A percentile compares a stretch with the other conserved stretches of the same genome.
Conservation (phyloP, 2,797 vertebrate species). For the Carduelis carduelis region DNA sequence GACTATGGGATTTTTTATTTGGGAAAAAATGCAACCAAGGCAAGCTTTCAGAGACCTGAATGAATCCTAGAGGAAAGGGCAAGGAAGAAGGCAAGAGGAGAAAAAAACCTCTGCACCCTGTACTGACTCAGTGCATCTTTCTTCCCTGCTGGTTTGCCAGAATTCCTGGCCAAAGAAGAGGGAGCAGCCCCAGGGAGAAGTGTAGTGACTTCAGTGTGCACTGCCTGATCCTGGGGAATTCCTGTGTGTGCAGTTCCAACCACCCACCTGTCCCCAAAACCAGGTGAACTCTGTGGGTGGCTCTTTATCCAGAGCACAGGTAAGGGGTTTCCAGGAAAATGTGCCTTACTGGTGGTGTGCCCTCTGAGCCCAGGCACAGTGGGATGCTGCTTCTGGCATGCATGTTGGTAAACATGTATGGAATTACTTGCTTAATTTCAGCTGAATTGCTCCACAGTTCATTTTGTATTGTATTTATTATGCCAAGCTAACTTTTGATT, state of each 20-base stretch:
- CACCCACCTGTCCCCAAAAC: not conserved
- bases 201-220: not conserved
- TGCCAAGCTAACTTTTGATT: not conserved
- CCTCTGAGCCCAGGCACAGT: not conserved
- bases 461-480: not conserved
- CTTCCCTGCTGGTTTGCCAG: not conserved
- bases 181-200: not conserved
- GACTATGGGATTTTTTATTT: constrained; percentile 56
- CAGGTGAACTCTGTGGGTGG: not conserved
- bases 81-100: constrained; percentile 4
- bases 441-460: not conserved
- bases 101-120: not conserved
- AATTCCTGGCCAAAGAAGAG: not conserved
- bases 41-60: constrained; percentile 45
- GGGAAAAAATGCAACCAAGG: constrained; percentile 44
- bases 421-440: not conserved
- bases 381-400: not conserved
- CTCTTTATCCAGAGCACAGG: constrained; percentile 56
- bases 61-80: constrained; percentile 35
- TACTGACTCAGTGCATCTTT: not conserved
- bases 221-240: not conserved
- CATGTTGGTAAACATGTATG: not conserved
- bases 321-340: constrained; percentile 40
- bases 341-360: not conserved
- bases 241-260: not conserved